Conservation (phyloP, 2,797 vertebrate genomes). For the Saxicola maurus region DNA sequence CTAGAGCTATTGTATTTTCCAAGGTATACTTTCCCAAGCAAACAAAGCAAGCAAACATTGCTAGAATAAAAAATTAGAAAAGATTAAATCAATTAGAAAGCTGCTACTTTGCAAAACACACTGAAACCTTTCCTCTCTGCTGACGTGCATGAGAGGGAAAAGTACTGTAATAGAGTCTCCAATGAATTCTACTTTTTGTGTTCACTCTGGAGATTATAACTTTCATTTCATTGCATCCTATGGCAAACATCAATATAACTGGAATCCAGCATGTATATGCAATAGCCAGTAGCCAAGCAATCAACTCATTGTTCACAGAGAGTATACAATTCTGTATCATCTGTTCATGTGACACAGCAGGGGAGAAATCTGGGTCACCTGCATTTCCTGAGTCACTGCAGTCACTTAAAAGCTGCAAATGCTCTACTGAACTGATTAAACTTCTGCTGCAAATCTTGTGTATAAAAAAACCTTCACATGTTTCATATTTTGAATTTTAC, state of each 20-base stretch:
- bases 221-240: not conserved
- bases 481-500: not conserved
- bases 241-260: not conserved
- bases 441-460: not conserved
- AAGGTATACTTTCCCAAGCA: not conserved
- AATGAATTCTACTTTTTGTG: not conserved
- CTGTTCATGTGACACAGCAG: not conserved
- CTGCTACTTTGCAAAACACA: not conserved
- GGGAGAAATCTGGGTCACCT: conserved; percentile 26
- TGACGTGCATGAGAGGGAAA: not conserved
- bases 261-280: not conserved
- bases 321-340: not conserved
- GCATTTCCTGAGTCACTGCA: not conserved
- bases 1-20: not conserved
- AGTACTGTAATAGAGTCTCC: not conserved
- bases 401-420: not conserved
- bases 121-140: not conserved
- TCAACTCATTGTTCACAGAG: not conserved
- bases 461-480: not conserved
- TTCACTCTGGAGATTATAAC: not conserved
- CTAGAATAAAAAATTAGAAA: not conserved
- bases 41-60: not conserved
- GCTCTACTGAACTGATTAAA: not conserved
- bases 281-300: not conserved
- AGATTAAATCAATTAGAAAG: not conserved